These are phyloP conservation scores for Holotrichia oblita DNA, from an alignment of 1,140 invertebrate species.

Conservation along the genomic window DNA sequence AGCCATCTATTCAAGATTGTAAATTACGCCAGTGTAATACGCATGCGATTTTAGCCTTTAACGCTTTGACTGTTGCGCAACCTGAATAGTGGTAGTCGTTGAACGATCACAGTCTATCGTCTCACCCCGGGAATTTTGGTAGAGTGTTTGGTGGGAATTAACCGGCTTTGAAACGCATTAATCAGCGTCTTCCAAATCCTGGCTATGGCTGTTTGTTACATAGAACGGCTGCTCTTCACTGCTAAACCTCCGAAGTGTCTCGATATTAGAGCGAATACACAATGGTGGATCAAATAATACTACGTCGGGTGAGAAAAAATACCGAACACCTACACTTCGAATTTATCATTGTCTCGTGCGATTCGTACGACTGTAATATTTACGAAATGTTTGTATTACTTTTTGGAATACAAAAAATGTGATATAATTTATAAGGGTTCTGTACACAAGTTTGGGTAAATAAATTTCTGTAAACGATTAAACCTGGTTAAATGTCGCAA, in stretches of 20 bases:
- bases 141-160: conserved; percentile 62
- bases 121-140: conserved; percentile 58
- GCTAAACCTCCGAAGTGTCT: conserved; percentile 33
- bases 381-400: too few relatives aligned
- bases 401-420: too few relatives aligned
- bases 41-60: conserved; percentile 55
- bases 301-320: background rate
- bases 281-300: conserved; percentile 33
- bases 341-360: conserved; percentile 2
- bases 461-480: too few relatives aligned
- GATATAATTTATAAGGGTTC: too few relatives aligned
- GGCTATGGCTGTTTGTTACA: conserved; percentile 60
- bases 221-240: conserved; percentile 46
- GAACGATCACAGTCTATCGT: conserved; percentile 7
- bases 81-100: too few relatives aligned
- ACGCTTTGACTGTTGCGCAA: conserved; percentile 47
- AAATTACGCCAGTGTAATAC: conserved; percentile 57
- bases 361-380: too few relatives aligned
- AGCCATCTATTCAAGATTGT: conserved; percentile 58
- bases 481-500: too few relatives aligned
- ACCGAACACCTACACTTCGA: background rate
- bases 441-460: too few relatives aligned
- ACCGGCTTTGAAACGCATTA: conserved; percentile 61
- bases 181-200: conserved; percentile 61
- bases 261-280: conserved; percentile 27